Base-by-base conservation (phyloP, 2,797 vertebrate species). In the Brachyalestes nurse region DNA sequence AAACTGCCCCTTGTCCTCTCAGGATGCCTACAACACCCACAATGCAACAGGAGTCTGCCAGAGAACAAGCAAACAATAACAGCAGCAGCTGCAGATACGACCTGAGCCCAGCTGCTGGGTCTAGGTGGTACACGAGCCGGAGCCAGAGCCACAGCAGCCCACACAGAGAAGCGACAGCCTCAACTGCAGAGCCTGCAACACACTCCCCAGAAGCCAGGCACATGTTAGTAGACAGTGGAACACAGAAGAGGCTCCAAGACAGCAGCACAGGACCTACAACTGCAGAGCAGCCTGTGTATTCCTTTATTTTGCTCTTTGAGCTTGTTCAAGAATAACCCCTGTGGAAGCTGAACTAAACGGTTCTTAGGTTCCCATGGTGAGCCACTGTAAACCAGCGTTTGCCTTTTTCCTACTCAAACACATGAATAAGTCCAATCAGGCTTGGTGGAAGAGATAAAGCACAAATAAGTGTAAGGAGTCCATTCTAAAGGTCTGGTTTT, bases 41-140 rank as follows among this genome's bases (percentile, higher is more conserved):
- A 86, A 86, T 86, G 83, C 82, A 84, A 87, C 57, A 77, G 85
- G 83, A 86, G 76, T 66, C 80, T 78, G 76, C 69, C 42, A 73
- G 40, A 82, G 60, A 78, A 78, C 69, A 87, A 84, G 79, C 84
- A 79, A 73, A 87, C 51, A 57, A 55, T 81, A 82, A 80, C 80
- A 78, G 60, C 66, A 70, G 58, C 72, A 69, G n/a, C 65, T 51
- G 72, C 72, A 19, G 1, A 47, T 55, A 79, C 73, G 34, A 42
- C 47, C 23, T 62, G 51, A 58, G 28, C 45, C 72, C 28, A 42
- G 34, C 60, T 55, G 40, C 19, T 17, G n/a, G 23, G 53, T 34
- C 8, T 38, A 42, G 38, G 64, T n/a, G 64, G 34, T 12, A 57
- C 62, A 76, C 8, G 51, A 83, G 77, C 62, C 61, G 19, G 16